Conservation (phyloP, 2,113 vertebrate species). For the Tachuris rubrigastra region DNA sequence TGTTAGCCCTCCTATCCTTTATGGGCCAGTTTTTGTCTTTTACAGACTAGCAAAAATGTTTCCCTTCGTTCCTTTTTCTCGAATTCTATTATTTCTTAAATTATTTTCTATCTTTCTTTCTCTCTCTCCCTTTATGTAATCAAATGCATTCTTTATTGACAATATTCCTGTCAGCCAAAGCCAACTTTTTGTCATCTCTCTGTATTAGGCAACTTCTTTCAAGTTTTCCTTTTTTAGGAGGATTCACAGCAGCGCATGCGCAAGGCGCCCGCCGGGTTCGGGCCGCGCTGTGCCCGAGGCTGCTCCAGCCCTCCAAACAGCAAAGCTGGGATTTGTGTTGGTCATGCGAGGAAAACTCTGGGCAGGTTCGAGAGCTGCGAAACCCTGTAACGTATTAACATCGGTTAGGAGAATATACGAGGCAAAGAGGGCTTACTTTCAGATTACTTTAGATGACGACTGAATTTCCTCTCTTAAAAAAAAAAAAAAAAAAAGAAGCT, state of each 20-base stretch:
- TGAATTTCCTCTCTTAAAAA: background rate
- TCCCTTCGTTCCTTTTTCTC: background rate
- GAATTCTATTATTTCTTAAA: background rate
- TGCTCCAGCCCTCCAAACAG: background rate
- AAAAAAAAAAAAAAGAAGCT: background rate
- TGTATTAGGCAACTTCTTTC: background rate
- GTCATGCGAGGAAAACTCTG: background rate
- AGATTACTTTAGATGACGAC: background rate
- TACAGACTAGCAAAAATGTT: background rate
- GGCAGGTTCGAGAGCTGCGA: background rate
- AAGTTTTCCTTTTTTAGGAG: background rate
- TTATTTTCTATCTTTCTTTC: background rate
- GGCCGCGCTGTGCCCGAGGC: background rate
- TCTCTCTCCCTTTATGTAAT: background rate
- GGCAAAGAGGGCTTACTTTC: background rate
- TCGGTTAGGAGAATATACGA: background rate
- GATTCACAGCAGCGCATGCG: background rate
- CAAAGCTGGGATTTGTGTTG: background rate
- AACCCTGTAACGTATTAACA: background rate
- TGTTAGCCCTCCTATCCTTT: conserved; percentile 48
- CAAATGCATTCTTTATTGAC: background rate
- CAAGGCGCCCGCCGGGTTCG: fast-evolving
- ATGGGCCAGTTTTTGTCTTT: background rate
- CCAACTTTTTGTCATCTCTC: background rate
- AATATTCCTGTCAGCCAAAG: background rate